Base-by-base conservation (phyloP, 2,113 vertebrate species). In the Tachycineta bicolor region DNA sequence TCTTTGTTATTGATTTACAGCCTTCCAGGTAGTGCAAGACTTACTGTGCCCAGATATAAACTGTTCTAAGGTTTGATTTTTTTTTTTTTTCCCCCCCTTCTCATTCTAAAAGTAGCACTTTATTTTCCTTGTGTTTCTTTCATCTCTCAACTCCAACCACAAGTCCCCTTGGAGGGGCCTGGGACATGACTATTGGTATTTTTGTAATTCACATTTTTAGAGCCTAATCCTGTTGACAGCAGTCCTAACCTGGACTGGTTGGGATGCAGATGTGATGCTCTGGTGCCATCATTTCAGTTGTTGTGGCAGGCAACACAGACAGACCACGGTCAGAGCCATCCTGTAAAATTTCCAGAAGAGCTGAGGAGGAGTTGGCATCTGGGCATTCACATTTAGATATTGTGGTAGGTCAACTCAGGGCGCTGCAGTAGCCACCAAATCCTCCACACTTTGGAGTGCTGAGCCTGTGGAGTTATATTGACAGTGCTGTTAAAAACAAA, bases 1-100 rank as follows among this genome's bases (percentile, higher is more conserved):
- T 71, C 59, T 62, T 41, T 7, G 0, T 70, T 91, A 84, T 80
- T 95, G 90, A 94, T 88, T 96, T 94, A 37, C 83, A 90, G 46
- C 71, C 43, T 93, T 76, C 46, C 62, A 95, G 39, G 44, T 67
- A 86, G 71, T 17, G 52, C 64, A 87, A 37, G 60, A 44, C 37
- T 87, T 59, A 28, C 55, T 39, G 34, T 83, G 82, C 24, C 71
- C 55, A 55, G 64, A 78, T 31, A 83, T 28, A 83, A 88, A 63
- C 63, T 81, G n/a, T 77, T 78, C 44, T 56, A n/a, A 79, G 60
- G 34, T 41, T 87, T 91, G 55, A 41, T 73, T 84, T 59, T 63
- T 46, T 81, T 85, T 41, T 55, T 6, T 37, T 37, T 37, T 37
- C 9, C 37, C 37, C 37, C 37, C 18, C 31, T 78, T 68, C 10